Evolutionary conservation across 2,113 vertebrate species (phyloP).

Genomic region (Spheniscus mendiculus): DNA sequence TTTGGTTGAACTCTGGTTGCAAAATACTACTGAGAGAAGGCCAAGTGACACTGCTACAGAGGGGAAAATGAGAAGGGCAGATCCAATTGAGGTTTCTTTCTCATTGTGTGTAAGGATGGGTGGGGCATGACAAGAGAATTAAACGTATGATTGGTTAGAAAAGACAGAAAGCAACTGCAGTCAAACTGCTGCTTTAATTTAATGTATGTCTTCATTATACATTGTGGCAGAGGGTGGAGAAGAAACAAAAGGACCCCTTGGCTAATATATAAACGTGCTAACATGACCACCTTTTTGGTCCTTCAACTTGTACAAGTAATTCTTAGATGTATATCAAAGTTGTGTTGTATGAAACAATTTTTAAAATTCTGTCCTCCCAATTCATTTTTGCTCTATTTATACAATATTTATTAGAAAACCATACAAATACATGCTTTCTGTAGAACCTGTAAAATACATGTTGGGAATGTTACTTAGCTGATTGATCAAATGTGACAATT

Average conservation of each 20-base stretch:
- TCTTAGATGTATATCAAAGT: not conserved
- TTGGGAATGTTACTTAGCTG: not conserved
- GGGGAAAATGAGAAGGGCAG: not conserved
- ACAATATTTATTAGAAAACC: not conserved
- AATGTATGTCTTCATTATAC: not conserved
- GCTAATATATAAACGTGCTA: not conserved
- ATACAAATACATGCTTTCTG: not conserved
- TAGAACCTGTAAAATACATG: not conserved
- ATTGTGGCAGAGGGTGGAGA: not conserved
- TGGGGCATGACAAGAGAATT: not conserved
- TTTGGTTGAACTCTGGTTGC: not conserved
- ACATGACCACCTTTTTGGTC: not conserved
- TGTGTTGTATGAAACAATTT: not conserved
- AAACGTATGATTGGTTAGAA: not conserved
- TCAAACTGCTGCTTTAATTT: not conserved
- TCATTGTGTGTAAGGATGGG: not conserved
- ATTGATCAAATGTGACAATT: not conserved
- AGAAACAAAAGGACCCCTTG: not conserved
- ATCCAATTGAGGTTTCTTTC: not conserved
- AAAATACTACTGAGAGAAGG: not conserved
- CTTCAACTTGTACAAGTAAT: not conserved
- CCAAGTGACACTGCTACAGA: accelerated
- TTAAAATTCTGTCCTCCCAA: not conserved
- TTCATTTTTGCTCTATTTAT: not conserved
- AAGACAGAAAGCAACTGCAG: not conserved